Percentiles rank a stretch among this genome's conserved stretches.
phyloP scores from a whole-genome alignment of 2,113 vertebrate species.

The Dicrurus megarhynchus region DNA sequence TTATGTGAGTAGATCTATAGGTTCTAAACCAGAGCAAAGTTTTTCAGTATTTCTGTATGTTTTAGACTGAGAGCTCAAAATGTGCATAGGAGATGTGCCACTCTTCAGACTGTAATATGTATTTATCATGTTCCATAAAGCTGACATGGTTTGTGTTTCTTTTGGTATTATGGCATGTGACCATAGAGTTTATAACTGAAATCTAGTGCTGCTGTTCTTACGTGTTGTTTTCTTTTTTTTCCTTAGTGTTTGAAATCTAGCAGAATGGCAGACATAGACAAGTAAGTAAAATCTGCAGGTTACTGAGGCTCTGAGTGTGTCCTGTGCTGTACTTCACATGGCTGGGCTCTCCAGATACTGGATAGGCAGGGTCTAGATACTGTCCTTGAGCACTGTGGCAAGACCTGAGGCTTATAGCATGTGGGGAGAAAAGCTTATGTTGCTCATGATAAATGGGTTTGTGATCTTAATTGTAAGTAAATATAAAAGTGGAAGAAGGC shows the following conservation, averaged over 20 bases:
- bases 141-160: background rate
- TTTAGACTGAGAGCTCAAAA: background rate
- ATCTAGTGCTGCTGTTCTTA: background rate
- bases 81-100: background rate
- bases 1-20: background rate
- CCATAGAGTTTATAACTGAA: background rate
- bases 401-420: background rate
- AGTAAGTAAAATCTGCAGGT: conserved; percentile 82
- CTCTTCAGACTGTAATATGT: too few relatives aligned
- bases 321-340: background rate
- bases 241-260: conserved; percentile 47
- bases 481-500: background rate
- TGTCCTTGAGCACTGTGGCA: background rate
- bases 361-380: background rate
- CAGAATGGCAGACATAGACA: conserved; percentile 95
- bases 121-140: background rate
- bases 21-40: background rate
- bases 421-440: background rate
- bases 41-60: background rate
- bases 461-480: background rate
- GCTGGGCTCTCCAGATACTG: background rate
- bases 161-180: background rate
- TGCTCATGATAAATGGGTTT: background rate
- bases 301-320: background rate
- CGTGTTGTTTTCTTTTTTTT: background rate